Evolutionary conservation across 2,797 vertebrate genomes (phyloP), one percentile per base, ranked within the genome.

Genomic region (Syngnathus acus): DNA sequence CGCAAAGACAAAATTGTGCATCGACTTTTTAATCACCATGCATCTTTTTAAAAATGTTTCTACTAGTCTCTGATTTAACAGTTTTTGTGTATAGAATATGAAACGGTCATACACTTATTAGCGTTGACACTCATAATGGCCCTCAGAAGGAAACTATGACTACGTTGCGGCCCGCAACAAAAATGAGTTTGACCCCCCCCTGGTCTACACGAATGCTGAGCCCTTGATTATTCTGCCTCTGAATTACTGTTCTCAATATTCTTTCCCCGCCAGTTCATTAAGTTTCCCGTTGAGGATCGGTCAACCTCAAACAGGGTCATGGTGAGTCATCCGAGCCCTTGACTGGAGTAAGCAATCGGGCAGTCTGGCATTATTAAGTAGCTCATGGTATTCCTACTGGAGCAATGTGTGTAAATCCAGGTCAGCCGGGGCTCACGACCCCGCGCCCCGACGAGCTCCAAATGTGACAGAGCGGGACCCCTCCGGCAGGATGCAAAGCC

Each of bases 361-460:
- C 64, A 55, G 73, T 70, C 64, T 57, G 63, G 32, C 51, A 66
- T 78, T 88, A 79, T 87, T 85, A 84, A 82, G 80, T 54, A 60
- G 70, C 82, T 87, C 78, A 73, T 80, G 80, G 79, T 84, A 81
- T 83, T 70, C 71, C 66, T 72, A 14, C 50, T 62, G 77, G 72
- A 84, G 75, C 73, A 57, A 38, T 19, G 47, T 68, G 62, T 64
- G 65, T 58, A 85, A 86, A 88, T 88, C 84, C 74, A 70, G 81
- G 84, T 80, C 81, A 81, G 55, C 67, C 21, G 1, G 69, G 76
- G 83, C 21, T 80, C 66, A n/a, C 0, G 64, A 32, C 32, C 32
- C 32, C 32, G 4, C 32, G 32, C 32, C 32, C 32, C 45, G 9
- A 43, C 43, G 21, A 42, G 62, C 66, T 61, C 65, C 45, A 61